Percentiles rank a stretch among this genome's conserved stretches.
Conservation (phyloP, 2,797 vertebrate genomes). For the Myotis pilosus region DNA sequence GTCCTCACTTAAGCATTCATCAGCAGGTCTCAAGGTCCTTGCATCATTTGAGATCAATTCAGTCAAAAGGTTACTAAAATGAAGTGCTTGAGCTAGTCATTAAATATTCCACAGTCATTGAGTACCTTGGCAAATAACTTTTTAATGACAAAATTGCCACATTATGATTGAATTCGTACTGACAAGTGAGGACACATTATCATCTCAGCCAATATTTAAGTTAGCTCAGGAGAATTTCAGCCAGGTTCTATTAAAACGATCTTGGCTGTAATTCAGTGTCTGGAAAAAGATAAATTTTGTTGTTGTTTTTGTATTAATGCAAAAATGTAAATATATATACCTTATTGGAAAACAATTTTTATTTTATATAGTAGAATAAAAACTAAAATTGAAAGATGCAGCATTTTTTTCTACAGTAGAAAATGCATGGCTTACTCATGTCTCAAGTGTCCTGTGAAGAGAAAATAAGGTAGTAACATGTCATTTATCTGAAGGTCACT, state of each 20-base stretch:
- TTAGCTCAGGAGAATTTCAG: constrained; percentile 35
- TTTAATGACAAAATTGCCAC: constrained; percentile 42
- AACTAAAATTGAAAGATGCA: neutral
- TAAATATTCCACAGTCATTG: constrained; percentile 30
- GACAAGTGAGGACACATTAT: constrained; percentile 30
- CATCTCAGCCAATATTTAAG: constrained; percentile 45
- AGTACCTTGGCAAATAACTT: constrained; percentile 48
- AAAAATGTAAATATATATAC: neutral
- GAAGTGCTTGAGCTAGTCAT: neutral
- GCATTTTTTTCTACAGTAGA: neutral
- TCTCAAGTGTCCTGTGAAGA: neutral
- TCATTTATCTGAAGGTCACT: neutral
- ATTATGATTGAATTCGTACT: constrained; percentile 49
- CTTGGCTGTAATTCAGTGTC: neutral
- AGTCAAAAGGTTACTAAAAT: constrained; percentile 26
- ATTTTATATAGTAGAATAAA: constrained; percentile 34
- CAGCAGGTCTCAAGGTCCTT: neutral
- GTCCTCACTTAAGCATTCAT: neutral
- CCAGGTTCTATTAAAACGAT: neutral
- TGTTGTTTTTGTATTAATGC: neutral
- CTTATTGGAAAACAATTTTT: neutral
- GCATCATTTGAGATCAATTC: neutral
- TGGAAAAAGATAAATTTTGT: neutral
- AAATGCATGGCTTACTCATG: neutral
- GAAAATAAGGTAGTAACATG: neutral